phyloP scores from a whole-genome alignment of 2,888 invertebrate species.

The Caenorhabditis sulstoni region DNA sequence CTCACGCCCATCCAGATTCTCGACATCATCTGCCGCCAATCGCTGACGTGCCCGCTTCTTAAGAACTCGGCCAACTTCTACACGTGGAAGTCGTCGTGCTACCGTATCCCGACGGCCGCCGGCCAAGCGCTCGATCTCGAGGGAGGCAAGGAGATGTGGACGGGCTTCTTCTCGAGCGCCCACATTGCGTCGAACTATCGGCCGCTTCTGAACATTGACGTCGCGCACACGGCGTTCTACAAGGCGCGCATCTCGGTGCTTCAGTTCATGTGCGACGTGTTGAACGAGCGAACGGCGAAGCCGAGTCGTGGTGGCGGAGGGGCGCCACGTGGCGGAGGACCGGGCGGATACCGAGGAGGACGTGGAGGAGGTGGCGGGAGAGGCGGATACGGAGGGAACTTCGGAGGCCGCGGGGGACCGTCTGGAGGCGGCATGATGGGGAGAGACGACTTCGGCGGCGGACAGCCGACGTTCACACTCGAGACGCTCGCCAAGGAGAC shows the following conservation, averaged over 20 bases:
- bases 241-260: conserved; percentile 73
- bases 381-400: conserved; percentile 43
- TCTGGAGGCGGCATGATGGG: not conserved
- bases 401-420: conserved; percentile 35
- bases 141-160: conserved; percentile 79
- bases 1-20: conserved; percentile 81
- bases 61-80: conserved; percentile 74
- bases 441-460: conserved; percentile 51
- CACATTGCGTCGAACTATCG: conserved; percentile 72
- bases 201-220: conserved; percentile 76
- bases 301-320: conserved; percentile 51
- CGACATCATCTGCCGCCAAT: conserved; percentile 77
- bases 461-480: conserved; percentile 51
- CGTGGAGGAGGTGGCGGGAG: conserved; percentile 44
- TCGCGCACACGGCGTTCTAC: conserved; percentile 77
- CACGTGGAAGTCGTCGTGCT: conserved; percentile 76
- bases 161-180: conserved; percentile 78
- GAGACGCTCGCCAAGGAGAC: conserved; percentile 65
- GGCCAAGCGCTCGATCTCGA: conserved; percentile 73
- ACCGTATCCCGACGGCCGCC: conserved; percentile 66
- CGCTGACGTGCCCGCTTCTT: conserved; percentile 75
- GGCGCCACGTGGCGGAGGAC: conserved; percentile 25
- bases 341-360: conserved; percentile 43
- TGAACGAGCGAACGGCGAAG: conserved; percentile 65
- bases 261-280: conserved; percentile 77